Evolutionary conservation across 2,888 invertebrate species (phyloP), one percentile per base, ranked within the genome.

Genomic region (Zaprionus lineosus): DNA sequence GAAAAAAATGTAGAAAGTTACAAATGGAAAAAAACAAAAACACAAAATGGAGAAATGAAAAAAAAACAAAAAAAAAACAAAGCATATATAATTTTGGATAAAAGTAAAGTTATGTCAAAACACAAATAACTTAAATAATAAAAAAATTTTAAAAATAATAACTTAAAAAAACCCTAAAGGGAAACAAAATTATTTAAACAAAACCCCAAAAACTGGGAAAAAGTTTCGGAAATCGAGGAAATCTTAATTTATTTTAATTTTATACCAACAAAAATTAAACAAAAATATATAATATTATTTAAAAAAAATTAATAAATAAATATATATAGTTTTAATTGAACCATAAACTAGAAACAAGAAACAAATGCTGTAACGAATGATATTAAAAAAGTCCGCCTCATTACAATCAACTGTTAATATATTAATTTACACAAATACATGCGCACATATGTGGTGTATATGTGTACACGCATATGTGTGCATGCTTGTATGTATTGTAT

Each of bases 371-470:
- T 70, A 82, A 83, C 78, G 76, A 82, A 77, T 86, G 86, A 85
- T 87, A 86, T 87, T 86, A 87, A 81, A 68, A 50, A 84, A 82
- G 74, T 76, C 75, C 84, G 85, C 86, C 87, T 86, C 86, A 86
- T 82, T 74, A 83, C 84, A 83, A 84, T 84, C 83, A 84, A 77
- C 61, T 84, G 82, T 84, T 83, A 43, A 82, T 72, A 75, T 68
- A 62, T 65, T 78, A 77, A 56, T 75, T 75, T 81, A 37, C 48
- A 73, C 51, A 75, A 43, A 63, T 50, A 61, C 21, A 21, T 33
- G n/a, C 55, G 63, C 34, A 56, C 41, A n/a, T 59, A 67, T 34
- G 53, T 39, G 8, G 16, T 26, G 41, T 33, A 50, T 34, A 59
- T 53, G 62, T 57, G 44, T 21, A 61, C 50, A 59, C 48, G 67